Base-by-base conservation (phyloP, 2,888 invertebrate species). In the Venusia cambrica region DNA sequence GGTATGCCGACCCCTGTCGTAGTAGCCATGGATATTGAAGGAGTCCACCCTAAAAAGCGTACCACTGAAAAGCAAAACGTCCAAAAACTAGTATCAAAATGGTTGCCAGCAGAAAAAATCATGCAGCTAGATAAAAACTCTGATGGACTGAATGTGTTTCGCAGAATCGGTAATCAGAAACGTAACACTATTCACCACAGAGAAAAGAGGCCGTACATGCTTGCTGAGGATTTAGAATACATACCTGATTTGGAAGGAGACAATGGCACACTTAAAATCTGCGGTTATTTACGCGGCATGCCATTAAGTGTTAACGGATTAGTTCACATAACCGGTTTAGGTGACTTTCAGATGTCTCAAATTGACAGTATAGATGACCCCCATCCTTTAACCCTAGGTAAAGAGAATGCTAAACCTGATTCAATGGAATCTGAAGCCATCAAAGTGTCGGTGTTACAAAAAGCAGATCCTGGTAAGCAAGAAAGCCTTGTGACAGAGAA, bases 281-380 rank as follows among this genome's bases (percentile, higher is more conserved):
- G 93, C 25, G 99, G 99, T 1, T 98, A 94, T 73, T 73, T 99
- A 28, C 89, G 97, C 54, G 97, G 97, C 0, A 90, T 91, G 62
- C 88, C 93, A 2, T 75, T 99, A 29, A 94, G 94, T 65, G 97
- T 95, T 0, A 97, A 99, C 78, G 90, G 93, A 42, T 87, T 98
- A 31, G 89, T 99, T 10, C 97, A 99, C 64, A 90, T 99, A 32
- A 93, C 96, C 21, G 98, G 98, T 0, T 89, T 96, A 60, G 98
- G 98, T 4, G 96, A 98, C 65, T 99, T 94, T 67, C 98, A 98
- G 85, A 92, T 99, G 90, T 85, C 89, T 0, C 91, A 93, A 69
- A 94, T 98, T 48, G 92, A 92, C 72, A 89, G 89, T 0, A 81
- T 90, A 1, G 84, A 87, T 41, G 94, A 95, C 77, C 94, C 94